Evolutionary conservation across 2,113 vertebrate genomes (phyloP), one percentile per base, ranked within the genome.

Genomic region (Nerophis lumbriciformis): DNA sequence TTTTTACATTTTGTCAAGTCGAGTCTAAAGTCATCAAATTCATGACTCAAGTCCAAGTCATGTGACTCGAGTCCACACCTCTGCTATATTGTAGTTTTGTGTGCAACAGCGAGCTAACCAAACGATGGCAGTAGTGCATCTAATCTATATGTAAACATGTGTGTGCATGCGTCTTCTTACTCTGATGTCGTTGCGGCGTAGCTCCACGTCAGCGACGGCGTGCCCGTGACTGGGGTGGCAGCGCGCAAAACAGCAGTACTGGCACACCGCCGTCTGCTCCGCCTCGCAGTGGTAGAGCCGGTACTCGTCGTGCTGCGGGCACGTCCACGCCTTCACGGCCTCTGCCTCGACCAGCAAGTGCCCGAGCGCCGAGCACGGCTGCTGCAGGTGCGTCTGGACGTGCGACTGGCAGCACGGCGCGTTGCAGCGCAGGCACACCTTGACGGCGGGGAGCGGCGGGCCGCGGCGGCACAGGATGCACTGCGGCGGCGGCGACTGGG

Each of bases 161-260:
- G 37, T 16, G 53, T 16, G 53, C 2, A n/a, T 10, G 8, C 28
- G 28, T 28, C 28, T 13, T 48, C 95, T 97, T 88, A 96, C 97
- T 90, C 97, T 86, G 83, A 99, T 97, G 87, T 99, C 96, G 83
- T 97, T 99, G 89, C 95, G 93, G 59, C 97, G 92, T 77, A 98
- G 93, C 91, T 99, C 97, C 91, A 99, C 95, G 67, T 99, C 97
- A 14, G 93, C 95, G 80, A 99, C 94, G 0, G 94, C 93, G 68
- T 99, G 97, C 72, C 96, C 93, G 81, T 99, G 95, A 90, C 94
- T 95, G 71, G 94, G 94, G 65, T 95, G 94, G 79, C 90, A 92
- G 76, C 95, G 94, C 85, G 97, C 95, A 88, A 98, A 98, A 91
- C 94, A 99, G 91, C 97, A 98, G 90, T 97, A 99, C 81, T 97